phyloP scores from a whole-genome alignment of 2,113 vertebrate genomes.

The Psilopsiagon aurifrons region DNA sequence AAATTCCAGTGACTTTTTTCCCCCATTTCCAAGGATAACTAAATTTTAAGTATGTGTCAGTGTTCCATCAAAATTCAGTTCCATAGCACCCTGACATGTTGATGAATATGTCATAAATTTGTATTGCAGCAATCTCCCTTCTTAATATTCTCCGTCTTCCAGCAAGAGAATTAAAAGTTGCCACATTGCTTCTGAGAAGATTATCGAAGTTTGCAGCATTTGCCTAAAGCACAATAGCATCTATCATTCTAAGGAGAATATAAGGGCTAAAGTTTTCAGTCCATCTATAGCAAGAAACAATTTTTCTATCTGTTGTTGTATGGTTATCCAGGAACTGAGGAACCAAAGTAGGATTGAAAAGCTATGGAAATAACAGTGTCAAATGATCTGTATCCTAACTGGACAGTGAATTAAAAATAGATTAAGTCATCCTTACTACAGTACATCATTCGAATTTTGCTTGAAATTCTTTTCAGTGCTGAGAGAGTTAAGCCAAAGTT shows the following conservation, averaged over 20 bases:
- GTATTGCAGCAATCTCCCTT: not conserved
- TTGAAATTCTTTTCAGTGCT: not conserved
- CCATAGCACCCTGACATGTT: not conserved
- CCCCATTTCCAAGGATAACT: not conserved
- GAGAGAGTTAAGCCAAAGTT: not conserved
- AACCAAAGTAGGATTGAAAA: not conserved
- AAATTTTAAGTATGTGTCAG: not conserved
- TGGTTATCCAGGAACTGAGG: not conserved
- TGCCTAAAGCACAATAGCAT: not conserved
- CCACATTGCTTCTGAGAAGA: not conserved
- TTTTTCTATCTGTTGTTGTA: not conserved
- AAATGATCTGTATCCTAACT: not conserved
- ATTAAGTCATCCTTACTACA: not conserved
- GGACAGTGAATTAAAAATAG: not conserved
- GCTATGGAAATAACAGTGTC: not conserved
- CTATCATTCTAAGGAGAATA: not conserved
- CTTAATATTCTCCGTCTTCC: not conserved
- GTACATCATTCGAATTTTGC: not conserved
- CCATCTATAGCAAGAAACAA: not conserved
- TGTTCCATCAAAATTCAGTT: not conserved
- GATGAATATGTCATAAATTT: not conserved
- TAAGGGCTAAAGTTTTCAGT: not conserved
- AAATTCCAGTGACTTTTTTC: not conserved
- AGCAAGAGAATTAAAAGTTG: not conserved
- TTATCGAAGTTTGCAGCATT: not conserved